Evolutionary conservation across 2,113 vertebrate genomes (phyloP).

Genomic region (Mixornis gularis): DNA sequence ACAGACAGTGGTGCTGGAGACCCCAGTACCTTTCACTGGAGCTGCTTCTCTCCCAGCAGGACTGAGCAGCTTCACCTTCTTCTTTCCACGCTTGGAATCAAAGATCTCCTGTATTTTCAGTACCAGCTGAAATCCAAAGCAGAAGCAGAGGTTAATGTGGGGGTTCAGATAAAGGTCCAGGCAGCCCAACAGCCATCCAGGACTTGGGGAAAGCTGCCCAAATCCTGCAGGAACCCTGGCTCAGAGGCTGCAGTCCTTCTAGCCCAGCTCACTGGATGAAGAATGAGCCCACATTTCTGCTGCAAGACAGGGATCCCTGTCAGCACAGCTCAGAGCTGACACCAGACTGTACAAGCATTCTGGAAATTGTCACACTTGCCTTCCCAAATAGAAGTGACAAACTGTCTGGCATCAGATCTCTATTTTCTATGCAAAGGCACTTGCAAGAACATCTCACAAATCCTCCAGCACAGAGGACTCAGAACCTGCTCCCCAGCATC

Average conservation of each 20-base stretch:
- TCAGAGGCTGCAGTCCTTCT: neutral
- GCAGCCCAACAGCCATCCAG: neutral
- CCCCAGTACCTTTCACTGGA: constrained; percentile 78
- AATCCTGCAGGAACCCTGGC: neutral
- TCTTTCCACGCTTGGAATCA: constrained; percentile 91
- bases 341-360: neutral
- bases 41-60: constrained; percentile 65
- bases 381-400: neutral
- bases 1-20: neutral
- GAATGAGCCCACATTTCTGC: neutral
- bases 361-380: neutral
- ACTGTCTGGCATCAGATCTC: neutral
- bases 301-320: neutral
- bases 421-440: neutral
- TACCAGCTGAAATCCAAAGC: constrained; percentile 79
- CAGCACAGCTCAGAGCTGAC: neutral
- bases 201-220: neutral
- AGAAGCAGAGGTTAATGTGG: constrained; percentile 15
- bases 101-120: constrained; percentile 91
- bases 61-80: constrained; percentile 81
- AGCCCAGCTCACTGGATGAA: neutral
- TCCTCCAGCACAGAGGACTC: neutral
- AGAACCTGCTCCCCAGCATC: neutral
- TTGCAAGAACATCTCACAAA: neutral
- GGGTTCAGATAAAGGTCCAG: neutral